Conservation (phyloP, 2,797 vertebrate genomes). For the Danio albolineatus region DNA sequence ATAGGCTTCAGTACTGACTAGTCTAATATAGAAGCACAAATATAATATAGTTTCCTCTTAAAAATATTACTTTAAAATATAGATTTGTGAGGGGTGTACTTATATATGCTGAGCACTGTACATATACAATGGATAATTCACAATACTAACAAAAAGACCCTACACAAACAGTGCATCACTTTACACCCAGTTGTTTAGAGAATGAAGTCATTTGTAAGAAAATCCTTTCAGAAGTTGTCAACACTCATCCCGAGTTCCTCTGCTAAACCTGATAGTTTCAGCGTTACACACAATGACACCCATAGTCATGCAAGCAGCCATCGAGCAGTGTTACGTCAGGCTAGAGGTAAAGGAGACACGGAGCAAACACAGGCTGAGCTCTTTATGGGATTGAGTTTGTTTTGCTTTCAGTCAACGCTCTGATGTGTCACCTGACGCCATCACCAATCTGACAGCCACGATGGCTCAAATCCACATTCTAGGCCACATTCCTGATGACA, state of each 20-base stretch:
- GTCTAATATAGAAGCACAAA: too few relatives aligned
- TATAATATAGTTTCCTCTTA: too few relatives aligned
- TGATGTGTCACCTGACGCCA: constrained; percentile 54
- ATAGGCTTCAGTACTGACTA: too few relatives aligned
- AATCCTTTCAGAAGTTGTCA: not conserved
- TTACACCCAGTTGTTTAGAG: not conserved
- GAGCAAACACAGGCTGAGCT: constrained; percentile 27
- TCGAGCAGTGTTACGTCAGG: constrained; percentile 3
- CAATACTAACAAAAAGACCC: not conserved
- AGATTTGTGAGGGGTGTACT: too few relatives aligned
- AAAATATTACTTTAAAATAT: too few relatives aligned
- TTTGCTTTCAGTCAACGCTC: constrained; percentile 48
- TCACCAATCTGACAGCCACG: constrained; percentile 49
- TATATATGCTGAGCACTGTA: too few relatives aligned
- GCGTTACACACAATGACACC: constrained; percentile 1
- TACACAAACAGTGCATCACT: not conserved
- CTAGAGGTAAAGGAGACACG: constrained; percentile 17
- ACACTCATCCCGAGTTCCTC: not conserved
- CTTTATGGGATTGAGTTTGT: constrained; percentile 53
- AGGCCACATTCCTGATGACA: constrained; percentile 43
- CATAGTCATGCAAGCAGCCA: constrained; percentile 20
- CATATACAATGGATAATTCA: too few relatives aligned
- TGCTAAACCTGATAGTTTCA: constrained; percentile 21
- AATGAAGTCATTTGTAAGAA: not conserved
- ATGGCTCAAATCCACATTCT: constrained; percentile 36